These are phyloP conservation scores for Papilio dardanus DNA, from an alignment of 1,140 invertebrate genomes.

Conservation along the genomic window DNA sequence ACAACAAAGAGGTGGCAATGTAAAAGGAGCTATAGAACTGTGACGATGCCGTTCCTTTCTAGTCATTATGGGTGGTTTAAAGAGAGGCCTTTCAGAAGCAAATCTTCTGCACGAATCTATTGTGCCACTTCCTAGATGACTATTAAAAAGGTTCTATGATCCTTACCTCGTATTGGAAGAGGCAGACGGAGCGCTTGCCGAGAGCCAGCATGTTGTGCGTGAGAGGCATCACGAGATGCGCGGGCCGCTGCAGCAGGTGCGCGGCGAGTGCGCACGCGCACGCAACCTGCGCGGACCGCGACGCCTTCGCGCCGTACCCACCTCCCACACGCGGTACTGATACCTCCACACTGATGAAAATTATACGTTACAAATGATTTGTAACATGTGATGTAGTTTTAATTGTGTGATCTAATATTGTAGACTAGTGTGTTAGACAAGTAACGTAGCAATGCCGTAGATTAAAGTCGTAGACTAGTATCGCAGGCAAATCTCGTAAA, in stretches of 20 bases:
- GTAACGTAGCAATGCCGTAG: too few species aligned
- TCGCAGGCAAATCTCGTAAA: too few species aligned
- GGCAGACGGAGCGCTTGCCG: conserved; percentile 83
- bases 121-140: background rate
- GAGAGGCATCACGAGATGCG: conserved; percentile 80
- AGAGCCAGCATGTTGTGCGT: conserved; percentile 85
- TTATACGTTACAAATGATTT: background rate
- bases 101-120: too few species aligned
- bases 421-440: too few species aligned
- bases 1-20: too few species aligned
- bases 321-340: conserved; percentile 70
- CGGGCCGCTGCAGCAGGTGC: conserved; percentile 56
- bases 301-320: conserved; percentile 74
- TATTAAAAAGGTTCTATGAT: background rate
- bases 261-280: conserved; percentile 74
- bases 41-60: too few species aligned
- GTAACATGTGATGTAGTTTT: too few species aligned
- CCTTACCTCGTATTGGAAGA: conserved; percentile 80
- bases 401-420: too few species aligned
- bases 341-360: conserved; percentile 64
- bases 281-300: conserved; percentile 58
- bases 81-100: background rate
- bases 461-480: too few species aligned
- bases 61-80: too few species aligned
- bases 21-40: too few species aligned